A percentile compares a stretch with the other conserved stretches of the same genome.
phyloP scores from a whole-genome alignment of 1,140 invertebrate genomes.

The Alviniconcha marisindica region DNA sequence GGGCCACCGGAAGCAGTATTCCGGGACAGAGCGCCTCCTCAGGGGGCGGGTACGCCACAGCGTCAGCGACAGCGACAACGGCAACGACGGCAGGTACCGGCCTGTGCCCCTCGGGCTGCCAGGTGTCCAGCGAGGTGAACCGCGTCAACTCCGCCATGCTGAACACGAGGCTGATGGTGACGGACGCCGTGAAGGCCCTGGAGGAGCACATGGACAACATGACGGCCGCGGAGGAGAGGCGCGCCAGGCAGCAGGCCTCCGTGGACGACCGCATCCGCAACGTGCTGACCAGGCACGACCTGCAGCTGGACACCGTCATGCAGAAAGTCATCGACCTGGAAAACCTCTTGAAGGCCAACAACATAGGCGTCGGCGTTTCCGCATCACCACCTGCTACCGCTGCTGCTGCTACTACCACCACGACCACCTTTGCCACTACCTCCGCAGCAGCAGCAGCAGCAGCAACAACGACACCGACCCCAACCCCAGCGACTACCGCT shows the following conservation, averaged over 20 bases:
- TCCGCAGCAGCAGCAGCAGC: neutral
- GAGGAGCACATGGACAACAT: slow-evolving; percentile 1
- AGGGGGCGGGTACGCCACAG: too few relatives aligned
- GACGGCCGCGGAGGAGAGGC: neutral
- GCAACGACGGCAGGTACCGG: neutral
- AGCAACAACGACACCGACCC: neutral
- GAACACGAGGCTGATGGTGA: neutral
- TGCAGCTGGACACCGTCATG: neutral
- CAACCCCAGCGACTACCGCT: neutral
- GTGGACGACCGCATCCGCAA: neutral
- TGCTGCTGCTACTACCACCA: neutral
- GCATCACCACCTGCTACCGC: neutral
- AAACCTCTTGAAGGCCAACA: neutral
- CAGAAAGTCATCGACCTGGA: slow-evolving; percentile 6
- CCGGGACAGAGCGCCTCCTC: too few relatives aligned
- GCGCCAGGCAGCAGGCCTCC: neutral
- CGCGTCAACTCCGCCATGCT: neutral
- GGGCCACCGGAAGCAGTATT: too few relatives aligned
- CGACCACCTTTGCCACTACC: neutral
- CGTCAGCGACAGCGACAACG: too few relatives aligned
- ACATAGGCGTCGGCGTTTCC: neutral
- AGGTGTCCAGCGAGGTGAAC: slow-evolving; percentile 1
- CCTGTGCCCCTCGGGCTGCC: slow-evolving; percentile 7
- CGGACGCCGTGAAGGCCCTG: neutral
- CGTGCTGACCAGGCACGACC: neutral